These are phyloP conservation scores for Melanotaenia parkinsoni DNA, from an alignment of 2,797 vertebrate genomes.

Conservation along the genomic window DNA sequence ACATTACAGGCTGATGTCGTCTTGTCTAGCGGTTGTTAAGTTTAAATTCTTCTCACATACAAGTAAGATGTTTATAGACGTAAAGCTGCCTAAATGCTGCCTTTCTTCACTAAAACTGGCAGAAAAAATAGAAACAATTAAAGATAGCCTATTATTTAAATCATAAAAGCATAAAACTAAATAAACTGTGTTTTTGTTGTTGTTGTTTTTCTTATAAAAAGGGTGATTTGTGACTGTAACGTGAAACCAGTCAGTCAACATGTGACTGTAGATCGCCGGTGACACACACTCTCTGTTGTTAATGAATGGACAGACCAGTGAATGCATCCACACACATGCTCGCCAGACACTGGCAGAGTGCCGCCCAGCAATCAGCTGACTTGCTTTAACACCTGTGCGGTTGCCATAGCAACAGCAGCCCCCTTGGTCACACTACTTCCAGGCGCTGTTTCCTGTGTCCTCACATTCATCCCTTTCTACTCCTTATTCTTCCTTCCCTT, in stretches of 20 bases:
- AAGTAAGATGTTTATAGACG: no score
- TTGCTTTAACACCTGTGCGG: slow-evolving; percentile 77
- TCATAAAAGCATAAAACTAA: no score
- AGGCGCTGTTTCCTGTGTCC: slow-evolving; percentile 54
- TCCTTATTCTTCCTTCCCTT: background rate
- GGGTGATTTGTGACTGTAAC: no score
- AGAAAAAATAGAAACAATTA: background rate
- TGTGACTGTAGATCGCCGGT: no score
- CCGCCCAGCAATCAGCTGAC: slow-evolving; percentile 67
- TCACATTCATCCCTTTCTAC: slow-evolving; percentile 16
- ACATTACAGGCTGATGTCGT: no score
- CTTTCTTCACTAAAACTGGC: no score
- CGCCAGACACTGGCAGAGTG: slow-evolving; percentile 25
- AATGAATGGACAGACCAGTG: slow-evolving; percentile 38
- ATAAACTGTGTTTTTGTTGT: no score
- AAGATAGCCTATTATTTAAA: no score
- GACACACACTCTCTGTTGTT: slow-evolving; percentile 21
- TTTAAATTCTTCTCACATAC: no score
- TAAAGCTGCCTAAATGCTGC: background rate
- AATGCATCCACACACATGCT: slow-evolving; percentile 28
- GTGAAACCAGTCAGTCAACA: no score
- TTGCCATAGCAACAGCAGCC: slow-evolving; percentile 68
- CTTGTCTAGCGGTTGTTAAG: no score
- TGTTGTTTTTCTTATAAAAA: no score
- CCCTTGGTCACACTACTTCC: slow-evolving; percentile 9